Conservation (phyloP, 2,888 invertebrate genomes). For the Artemia sp. region DNA sequence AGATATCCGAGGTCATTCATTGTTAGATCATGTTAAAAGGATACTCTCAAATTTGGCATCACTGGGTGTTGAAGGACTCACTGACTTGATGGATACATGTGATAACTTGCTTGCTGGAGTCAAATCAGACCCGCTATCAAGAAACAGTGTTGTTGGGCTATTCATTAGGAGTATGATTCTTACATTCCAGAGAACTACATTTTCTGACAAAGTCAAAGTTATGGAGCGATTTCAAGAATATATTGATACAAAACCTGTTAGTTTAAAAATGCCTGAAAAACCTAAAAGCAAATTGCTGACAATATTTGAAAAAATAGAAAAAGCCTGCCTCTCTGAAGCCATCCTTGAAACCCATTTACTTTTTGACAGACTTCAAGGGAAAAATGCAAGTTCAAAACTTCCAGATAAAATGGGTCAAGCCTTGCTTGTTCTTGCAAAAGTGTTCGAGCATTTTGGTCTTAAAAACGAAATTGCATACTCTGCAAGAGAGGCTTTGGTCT, state of each 20-base stretch:
- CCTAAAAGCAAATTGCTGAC: neutral
- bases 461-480: neutral
- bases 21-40: neutral
- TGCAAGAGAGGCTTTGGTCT: slow-evolving; percentile 1
- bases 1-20: neutral
- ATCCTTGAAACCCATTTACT: neutral
- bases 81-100: neutral
- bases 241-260: neutral
- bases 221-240: neutral
- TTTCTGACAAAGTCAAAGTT: slow-evolving; percentile 11
- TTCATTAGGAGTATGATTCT: slow-evolving; percentile 9
- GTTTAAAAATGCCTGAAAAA: neutral
- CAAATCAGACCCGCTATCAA: neutral
- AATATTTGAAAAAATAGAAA: neutral
- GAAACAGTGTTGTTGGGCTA: neutral
- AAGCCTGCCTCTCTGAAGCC: neutral
- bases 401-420: slow-evolving; percentile 8
- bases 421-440: slow-evolving; percentile 9
- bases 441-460: slow-evolving; percentile 1
- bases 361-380: neutral
- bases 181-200: neutral
- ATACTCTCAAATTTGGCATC: neutral
- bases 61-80: neutral
- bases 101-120: neutral
- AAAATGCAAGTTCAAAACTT: neutral